Base-by-base conservation (phyloP, 2,113 vertebrate species). In the Todiramphus chloris region DNA sequence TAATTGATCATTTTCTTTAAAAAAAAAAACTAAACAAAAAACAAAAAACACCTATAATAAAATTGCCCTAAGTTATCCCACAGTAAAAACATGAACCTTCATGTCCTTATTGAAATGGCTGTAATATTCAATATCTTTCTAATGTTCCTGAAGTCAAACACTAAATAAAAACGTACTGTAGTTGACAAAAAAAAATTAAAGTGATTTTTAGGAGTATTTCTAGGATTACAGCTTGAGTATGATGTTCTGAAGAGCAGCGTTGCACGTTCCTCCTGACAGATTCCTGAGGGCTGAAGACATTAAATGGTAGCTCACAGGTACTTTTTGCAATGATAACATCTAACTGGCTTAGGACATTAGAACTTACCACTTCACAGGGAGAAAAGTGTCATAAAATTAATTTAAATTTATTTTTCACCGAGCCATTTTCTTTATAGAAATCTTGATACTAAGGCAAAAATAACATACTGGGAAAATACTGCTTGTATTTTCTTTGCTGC, bases 401-500 rank as follows among this genome's bases (percentile, higher is more conserved):
- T 25, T 18, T 58, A 4, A 31, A 43, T 60, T 69, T 25, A 4
- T 33, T 37, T 67, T 84, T 62, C 33, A 5, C 27, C 21, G 18
- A 68, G 46, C 7, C 19, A 6, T 35, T 27, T 58, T 39, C n/a
- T 58, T 70, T 11, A 13, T 11, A 51, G 63, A 83, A 14, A 21
- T n/a, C 6, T 9, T 43, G 20, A n/a, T 27, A 6, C 10, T 28
- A 6, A 0, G 0, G 19, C 10, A 41, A 81, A 84, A 55, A 56
- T 9, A 74, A 43, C 44, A 12, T 2, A 25, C 7, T 2, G 12
- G 27, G 20, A 5, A 89, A 70, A 67, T 10, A 48, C 3, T 4
- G 8, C 8, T 16, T 58, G 9, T 25, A 53, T 24, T 77, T 59
- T 31, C 23, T 30, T 33, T 41, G 41, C 60, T 44, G 44, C 6